These are phyloP conservation scores for Neoascia interrupta DNA, from an alignment of 2,888 invertebrate genomes.

Conservation along the genomic window DNA sequence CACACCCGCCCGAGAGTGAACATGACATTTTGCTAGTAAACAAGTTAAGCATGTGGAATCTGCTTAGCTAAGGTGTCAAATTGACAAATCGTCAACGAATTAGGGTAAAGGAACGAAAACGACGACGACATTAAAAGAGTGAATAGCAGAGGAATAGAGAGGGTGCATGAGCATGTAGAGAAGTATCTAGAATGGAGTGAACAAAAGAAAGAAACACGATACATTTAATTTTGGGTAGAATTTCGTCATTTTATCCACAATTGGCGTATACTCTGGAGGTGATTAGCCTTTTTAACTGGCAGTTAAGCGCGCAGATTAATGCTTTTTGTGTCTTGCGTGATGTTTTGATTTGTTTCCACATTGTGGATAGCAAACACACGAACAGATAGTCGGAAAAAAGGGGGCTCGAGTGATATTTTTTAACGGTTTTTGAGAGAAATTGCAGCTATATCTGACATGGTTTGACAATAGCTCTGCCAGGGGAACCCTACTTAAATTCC, in stretches of 20 bases:
- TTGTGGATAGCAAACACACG: conserved; percentile 5
- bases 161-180: not conserved
- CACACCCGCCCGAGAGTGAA: too few relatives aligned
- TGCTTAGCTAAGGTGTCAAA: conserved; percentile 52
- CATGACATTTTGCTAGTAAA: too few relatives aligned
- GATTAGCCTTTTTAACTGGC: conserved; percentile 10
- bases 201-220: conserved; percentile 1
- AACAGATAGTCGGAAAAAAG: too few relatives aligned
- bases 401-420: too few relatives aligned
- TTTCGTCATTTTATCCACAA: conserved; percentile 26
- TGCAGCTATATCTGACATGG: too few relatives aligned
- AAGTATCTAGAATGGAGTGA: not conserved
- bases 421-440: too few relatives aligned
- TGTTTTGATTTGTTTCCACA: conserved; percentile 29
- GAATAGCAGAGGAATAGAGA: not conserved
- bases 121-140: too few relatives aligned
- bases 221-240: conserved; percentile 13
- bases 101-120: conserved; percentile 2
- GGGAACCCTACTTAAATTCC: too few relatives aligned
- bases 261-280: conserved; percentile 12
- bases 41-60: conserved; percentile 54
- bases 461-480: too few relatives aligned
- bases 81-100: conserved; percentile 40
- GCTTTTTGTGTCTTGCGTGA: too few relatives aligned
- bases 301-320: not conserved